Base-by-base conservation (phyloP, 2,797 vertebrate species). In the Gadopsis marmoratus region DNA sequence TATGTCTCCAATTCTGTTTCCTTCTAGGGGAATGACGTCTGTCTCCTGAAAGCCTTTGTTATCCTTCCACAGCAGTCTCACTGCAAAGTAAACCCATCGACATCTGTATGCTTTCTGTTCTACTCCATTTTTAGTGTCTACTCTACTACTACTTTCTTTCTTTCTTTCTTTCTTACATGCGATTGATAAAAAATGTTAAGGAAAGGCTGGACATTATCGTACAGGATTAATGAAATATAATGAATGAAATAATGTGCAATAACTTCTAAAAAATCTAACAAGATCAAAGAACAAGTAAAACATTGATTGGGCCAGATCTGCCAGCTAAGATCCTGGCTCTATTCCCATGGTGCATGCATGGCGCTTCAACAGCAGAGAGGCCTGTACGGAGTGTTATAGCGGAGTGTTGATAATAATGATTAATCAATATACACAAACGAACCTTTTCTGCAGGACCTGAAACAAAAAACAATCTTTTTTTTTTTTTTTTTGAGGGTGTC, bases 11-110 rank as follows among this genome's bases (percentile, higher is more conserved):
- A 4, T 58, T 50, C 3, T 55, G 5, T 75, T 35, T 75, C 35
- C 26, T 51, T 47, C 39, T 9, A 6, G 12, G 13, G 5, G 7
- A 56, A 29, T n/a, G 19, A 17, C 43, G 12, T 35, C 33, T 6
- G 6, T 35, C 9, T 13, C 26, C 39, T 56, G n/a, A 66, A 68
- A 43, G 33, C 37, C 31, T 60, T 50, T 50, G 7, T 61, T 45
- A 5, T 58, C 21, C 12, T 29, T 43, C 12, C 14, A 6, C 53
- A 23, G 23, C 53, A 29, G n/a, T 12, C 13, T 17, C 35, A 33
- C 41, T 60, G 31, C 48, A 29, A 61, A 65, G 23, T 41, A 53
- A 74, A 63, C 19, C 23, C 10, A 17, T 50, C 26, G 41, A 58
- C 4, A 65, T 55, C 26, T 3, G 31, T 45, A 16, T 55, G 3